Conservation (phyloP, 2,888 invertebrate genomes). For the Steinernema carpocapsae region DNA sequence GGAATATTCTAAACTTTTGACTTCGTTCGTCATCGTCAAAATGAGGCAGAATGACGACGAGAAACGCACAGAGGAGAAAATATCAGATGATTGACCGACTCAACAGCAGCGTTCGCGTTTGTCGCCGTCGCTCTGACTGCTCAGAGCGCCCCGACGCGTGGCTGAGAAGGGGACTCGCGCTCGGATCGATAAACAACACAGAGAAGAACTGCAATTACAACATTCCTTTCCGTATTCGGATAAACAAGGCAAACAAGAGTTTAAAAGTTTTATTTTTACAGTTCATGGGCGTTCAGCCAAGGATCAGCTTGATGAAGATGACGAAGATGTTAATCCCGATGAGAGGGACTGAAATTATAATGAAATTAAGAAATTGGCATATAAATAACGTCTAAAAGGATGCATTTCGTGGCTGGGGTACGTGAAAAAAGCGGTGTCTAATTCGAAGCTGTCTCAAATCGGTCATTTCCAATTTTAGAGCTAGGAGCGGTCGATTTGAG, state of each 20-base stretch:
- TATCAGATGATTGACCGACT: not conserved
- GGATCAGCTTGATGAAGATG: slow-evolving; percentile 84
- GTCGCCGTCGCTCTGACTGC: not conserved
- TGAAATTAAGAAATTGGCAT: too few relatives aligned
- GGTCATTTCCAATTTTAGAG: too few relatives aligned
- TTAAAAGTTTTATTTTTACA: not conserved
- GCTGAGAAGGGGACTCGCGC: slow-evolving; percentile 17
- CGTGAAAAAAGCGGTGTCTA: too few relatives aligned
- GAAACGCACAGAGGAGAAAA: not conserved
- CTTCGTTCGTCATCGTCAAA: slow-evolving; percentile 73
- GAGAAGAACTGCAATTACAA: not conserved
- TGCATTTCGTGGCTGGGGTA: too few relatives aligned
- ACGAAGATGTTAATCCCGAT: slow-evolving; percentile 87
- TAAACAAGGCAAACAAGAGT: not conserved
- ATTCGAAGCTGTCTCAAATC: too few relatives aligned
- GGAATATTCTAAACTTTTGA: slow-evolving; percentile 91
- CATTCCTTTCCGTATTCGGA: not conserved
- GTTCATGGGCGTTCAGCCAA: slow-evolving; percentile 76
- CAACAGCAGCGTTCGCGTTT: not conserved
- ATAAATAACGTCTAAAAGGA: not conserved
- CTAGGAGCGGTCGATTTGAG: too few relatives aligned
- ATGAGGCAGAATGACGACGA: too few relatives aligned
- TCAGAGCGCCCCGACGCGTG: slow-evolving; percentile 6
- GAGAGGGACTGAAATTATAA: slow-evolving; percentile 84
- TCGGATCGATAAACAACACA: slow-evolving; percentile 18